These are phyloP conservation scores for Rutpela maculata DNA, from an alignment of 2,888 invertebrate genomes.

Conservation along the genomic window DNA sequence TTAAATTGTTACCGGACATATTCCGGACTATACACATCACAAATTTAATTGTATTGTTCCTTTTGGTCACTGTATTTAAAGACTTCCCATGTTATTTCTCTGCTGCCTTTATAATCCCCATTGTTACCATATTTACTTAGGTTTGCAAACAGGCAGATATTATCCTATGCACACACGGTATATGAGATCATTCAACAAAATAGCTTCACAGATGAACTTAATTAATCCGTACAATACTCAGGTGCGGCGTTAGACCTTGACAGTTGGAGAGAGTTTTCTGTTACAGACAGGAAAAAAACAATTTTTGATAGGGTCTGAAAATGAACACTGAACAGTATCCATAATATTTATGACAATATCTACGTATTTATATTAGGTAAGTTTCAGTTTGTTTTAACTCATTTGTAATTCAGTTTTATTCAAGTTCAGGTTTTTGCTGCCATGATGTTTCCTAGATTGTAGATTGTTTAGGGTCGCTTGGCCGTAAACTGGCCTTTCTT, in stretches of 20 bases:
- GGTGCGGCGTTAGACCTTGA: not conserved
- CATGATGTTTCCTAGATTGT: too few species aligned
- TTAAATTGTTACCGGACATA: not conserved
- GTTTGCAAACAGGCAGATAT: slow-evolving; percentile 11
- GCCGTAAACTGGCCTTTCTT: too few species aligned
- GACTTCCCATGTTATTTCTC: not conserved
- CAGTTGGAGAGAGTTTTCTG: not conserved
- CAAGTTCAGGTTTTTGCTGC: too few species aligned
- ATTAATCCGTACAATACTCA: slow-evolving; percentile 10
- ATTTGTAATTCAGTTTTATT: too few species aligned
- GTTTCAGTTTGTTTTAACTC: too few species aligned
- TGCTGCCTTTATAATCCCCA: slow-evolving; percentile 3
- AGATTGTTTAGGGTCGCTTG: too few species aligned
- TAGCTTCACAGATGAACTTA: slow-evolving; percentile 21
- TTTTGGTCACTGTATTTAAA: not conserved
- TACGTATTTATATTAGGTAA: too few species aligned
- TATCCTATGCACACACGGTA: slow-evolving; percentile 25
- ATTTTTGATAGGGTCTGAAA: too few species aligned
- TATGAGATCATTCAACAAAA: slow-evolving; percentile 19
- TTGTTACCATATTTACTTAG: slow-evolving; percentile 29
- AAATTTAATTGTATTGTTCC: not conserved
- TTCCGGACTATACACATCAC: not conserved
- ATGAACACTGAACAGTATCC: too few species aligned
- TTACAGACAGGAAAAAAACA: too few species aligned
- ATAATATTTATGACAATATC: too few species aligned